Conservation (phyloP, 2,888 invertebrate species). For the Yponomeuta cagnagella region DNA sequence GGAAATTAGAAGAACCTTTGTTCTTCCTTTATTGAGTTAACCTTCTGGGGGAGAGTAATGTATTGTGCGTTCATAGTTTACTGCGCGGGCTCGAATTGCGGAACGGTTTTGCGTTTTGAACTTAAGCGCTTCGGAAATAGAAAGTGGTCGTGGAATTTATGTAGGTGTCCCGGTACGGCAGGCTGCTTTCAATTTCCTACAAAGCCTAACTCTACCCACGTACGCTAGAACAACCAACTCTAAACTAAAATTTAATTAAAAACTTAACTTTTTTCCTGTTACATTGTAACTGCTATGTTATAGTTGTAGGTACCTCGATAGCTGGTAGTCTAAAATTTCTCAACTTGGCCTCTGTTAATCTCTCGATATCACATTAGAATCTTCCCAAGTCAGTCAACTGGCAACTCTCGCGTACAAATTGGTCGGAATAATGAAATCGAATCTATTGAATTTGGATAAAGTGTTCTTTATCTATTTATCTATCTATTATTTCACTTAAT, state of each 20-base stretch:
- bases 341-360: neutral
- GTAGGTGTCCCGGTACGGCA: neutral
- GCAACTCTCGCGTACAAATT: neutral
- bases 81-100: neutral
- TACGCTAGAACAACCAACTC: no score
- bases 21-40: slow-evolving; percentile 39
- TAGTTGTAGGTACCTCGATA: no score
- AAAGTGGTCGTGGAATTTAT: neutral
- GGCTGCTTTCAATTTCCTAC: neutral
- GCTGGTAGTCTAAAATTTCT: no score
- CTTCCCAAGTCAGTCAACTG: neutral
- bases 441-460: no score
- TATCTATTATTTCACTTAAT: neutral
- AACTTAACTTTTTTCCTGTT: no score
- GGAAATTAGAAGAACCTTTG: no score
- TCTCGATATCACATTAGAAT: neutral
- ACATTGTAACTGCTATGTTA: no score
- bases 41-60: neutral
- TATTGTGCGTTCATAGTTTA: neutral
- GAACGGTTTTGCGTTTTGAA: slow-evolving; percentile 8
- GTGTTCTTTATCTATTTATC: no score
- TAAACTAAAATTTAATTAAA: no score
- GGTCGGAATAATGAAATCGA: neutral
- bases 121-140: neutral
- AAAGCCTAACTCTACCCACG: neutral